A percentile compares a stretch with the other conserved stretches of the same genome.
Conservation (phyloP, 2,888 invertebrate genomes). For the Caenorhabditis sp. region DNA sequence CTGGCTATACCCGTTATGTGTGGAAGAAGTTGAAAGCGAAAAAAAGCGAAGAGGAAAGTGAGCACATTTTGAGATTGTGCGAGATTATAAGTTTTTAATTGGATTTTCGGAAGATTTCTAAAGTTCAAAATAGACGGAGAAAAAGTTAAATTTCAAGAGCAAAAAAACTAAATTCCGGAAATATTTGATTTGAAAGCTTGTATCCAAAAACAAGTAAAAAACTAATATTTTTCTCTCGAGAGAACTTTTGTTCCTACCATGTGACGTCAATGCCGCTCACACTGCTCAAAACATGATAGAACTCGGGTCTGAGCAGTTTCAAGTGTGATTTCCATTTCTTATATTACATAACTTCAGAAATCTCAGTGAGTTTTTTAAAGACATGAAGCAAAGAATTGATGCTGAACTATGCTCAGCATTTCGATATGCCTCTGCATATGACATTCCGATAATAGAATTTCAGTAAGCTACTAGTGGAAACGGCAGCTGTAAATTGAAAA, state of each 20-base stretch:
- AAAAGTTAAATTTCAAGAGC: too few species aligned
- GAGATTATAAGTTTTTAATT: background rate
- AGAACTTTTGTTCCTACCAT: background rate
- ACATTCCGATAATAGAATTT: constrained; percentile 6
- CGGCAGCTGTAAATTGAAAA: constrained; percentile 25
- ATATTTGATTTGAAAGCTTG: too few species aligned
- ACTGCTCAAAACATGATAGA: background rate
- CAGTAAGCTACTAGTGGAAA: constrained; percentile 17
- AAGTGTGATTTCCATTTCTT: background rate
- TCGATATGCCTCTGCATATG: background rate
- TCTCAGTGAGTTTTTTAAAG: background rate
- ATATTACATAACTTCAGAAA: background rate
- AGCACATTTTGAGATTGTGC: background rate
- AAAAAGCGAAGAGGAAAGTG: background rate
- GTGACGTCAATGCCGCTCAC: constrained; percentile 37
- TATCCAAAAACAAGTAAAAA: too few species aligned
- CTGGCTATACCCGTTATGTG: background rate
- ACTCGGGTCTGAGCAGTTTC: background rate
- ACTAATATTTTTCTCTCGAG: background rate
- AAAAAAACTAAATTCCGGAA: too few species aligned
- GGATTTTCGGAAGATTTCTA: background rate
- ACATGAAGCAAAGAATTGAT: background rate
- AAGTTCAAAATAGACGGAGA: background rate
- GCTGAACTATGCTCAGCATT: background rate
- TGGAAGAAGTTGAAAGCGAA: background rate